Conservation (phyloP, 2,113 vertebrate genomes). For the Lichenostomus cassidix region DNA sequence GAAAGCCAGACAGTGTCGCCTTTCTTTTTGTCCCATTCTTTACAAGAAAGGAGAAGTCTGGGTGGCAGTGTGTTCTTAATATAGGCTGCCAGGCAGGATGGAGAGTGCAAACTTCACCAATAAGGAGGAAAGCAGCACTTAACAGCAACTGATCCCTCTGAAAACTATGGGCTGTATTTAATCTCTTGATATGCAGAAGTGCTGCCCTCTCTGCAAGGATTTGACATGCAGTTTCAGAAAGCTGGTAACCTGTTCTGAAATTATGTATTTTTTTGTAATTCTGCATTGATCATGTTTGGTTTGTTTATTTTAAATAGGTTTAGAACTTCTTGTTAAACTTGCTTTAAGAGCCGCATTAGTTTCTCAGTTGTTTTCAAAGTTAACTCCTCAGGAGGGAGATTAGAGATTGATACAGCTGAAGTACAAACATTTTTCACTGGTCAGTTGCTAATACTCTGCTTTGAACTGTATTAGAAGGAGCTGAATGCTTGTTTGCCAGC, state of each 20-base stretch:
- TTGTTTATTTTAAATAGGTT: neutral
- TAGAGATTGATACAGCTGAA: neutral
- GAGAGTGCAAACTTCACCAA: neutral
- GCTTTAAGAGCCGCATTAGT: neutral
- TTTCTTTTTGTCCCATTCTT: neutral
- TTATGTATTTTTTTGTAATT: neutral
- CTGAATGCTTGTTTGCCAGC: neutral
- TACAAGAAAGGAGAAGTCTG: constrained; percentile 40
- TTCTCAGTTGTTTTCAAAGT: neutral
- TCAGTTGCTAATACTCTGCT: neutral
- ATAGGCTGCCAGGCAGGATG: constrained; percentile 1
- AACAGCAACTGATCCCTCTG: neutral
- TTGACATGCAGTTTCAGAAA: neutral
- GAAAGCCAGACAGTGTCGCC: neutral
- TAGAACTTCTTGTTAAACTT: neutral
- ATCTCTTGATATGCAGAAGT: neutral
- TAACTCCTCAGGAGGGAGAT: neutral
- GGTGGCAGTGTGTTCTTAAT: constrained; percentile 2
- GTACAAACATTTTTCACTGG: neutral
- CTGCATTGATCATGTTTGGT: neutral
- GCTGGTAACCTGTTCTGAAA: neutral
- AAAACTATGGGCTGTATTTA: neutral
- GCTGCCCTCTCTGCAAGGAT: neutral
- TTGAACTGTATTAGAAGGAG: neutral
- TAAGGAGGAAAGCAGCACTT: neutral